Evolutionary conservation across 2,888 invertebrate species (phyloP).

Genomic region (Drosophila kuntzei): DNA sequence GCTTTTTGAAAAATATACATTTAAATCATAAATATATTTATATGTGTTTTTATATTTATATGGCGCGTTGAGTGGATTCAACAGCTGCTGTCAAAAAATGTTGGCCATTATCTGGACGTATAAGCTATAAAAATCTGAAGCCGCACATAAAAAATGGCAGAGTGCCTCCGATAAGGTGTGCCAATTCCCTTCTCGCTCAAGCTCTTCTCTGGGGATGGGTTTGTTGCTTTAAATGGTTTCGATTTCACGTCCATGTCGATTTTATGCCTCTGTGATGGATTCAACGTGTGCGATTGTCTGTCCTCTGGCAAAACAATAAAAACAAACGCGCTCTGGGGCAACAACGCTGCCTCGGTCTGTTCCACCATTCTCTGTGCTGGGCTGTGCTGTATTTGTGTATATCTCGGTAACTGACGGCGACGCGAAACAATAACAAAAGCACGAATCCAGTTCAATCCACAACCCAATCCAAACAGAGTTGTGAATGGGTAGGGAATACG

Average conservation of each 20-base stretch:
- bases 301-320: constrained; percentile 67
- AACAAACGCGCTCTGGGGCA: constrained; percentile 63
- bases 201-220: constrained; percentile 45
- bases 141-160: constrained; percentile 49
- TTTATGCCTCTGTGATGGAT: constrained; percentile 69
- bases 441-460: constrained; percentile 13
- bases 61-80: constrained; percentile 26
- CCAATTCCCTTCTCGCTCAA: constrained; percentile 10
- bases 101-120: constrained; percentile 43
- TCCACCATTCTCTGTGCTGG: constrained; percentile 5
- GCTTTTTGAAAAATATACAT: neutral
- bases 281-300: constrained; percentile 34
- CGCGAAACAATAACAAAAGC: constrained; percentile 53
- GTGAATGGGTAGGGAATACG: constrained; percentile 15
- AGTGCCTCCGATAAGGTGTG: constrained; percentile 42
- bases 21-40: neutral
- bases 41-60: constrained; percentile 1
- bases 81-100: constrained; percentile 50
- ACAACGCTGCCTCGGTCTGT: constrained; percentile 21
- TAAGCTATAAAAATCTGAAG: constrained; percentile 56
- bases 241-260: constrained; percentile 60
- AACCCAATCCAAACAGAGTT: constrained; percentile 14
- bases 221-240: constrained; percentile 67
- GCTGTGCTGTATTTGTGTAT: constrained; percentile 35
- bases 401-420: constrained; percentile 51